A percentile compares a stretch with the other conserved stretches of the same genome.
Conservation (phyloP, 1,140 invertebrate species). For the Hylaeus anthracinus region DNA sequence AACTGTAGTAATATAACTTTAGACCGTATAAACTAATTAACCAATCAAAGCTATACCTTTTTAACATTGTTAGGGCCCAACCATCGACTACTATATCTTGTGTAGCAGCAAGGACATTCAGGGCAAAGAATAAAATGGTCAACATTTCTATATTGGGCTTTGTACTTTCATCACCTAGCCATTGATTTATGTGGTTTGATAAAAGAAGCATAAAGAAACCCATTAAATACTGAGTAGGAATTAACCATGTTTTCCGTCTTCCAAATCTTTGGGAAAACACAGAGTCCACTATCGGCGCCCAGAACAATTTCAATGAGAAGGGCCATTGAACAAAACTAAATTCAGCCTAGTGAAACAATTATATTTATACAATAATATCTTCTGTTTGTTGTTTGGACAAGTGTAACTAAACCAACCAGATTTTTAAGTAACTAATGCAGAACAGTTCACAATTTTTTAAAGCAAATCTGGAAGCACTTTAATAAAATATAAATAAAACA, state of each 20-base stretch:
- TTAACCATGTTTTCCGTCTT: conserved; percentile 97
- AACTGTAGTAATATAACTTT: background rate
- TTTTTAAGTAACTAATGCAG: too few species aligned
- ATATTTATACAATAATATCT: background rate
- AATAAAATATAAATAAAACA: too few species aligned
- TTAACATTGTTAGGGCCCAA: conserved; percentile 99
- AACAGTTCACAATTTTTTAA: too few species aligned
- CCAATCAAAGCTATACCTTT: conserved; percentile 82
- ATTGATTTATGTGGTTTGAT: conserved; percentile 87
- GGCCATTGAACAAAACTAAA: conserved; percentile 99
- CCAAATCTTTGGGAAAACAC: conserved; percentile 92
- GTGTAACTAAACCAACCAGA: background rate
- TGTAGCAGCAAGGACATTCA: conserved; percentile 98
- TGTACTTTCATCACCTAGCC: conserved; percentile 85
- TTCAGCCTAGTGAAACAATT: conserved; percentile 86
- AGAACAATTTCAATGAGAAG: conserved; percentile 97
- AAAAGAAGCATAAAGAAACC: conserved; percentile 93
- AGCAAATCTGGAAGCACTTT: too few species aligned
- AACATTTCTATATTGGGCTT: conserved; percentile 91
- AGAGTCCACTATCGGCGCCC: conserved; percentile 99
- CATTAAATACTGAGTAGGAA: conserved; percentile 94
- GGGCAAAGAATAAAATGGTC: conserved; percentile 92
- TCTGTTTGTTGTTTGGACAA: background rate
- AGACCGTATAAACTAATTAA: background rate
- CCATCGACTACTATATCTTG: conserved; percentile 99